A percentile compares a stretch with the other conserved stretches of the same genome.
Conservation (phyloP, 2,113 vertebrate species). For the Neogale vison region DNA sequence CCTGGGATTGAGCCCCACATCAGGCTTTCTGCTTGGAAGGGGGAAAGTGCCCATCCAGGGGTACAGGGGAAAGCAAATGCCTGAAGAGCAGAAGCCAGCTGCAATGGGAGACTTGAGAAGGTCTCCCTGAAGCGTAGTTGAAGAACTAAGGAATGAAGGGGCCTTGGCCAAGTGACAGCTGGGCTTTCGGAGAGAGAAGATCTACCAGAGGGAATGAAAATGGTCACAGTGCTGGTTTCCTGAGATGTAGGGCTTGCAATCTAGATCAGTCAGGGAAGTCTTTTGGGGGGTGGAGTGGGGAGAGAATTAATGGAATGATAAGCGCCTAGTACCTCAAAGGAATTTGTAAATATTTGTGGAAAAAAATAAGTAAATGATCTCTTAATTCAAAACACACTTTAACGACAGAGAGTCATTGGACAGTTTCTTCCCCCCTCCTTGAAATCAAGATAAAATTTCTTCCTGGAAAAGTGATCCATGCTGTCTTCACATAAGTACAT, state of each 20-base stretch:
- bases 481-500: not conserved
- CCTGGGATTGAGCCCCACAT: too few relatives aligned
- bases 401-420: not conserved
- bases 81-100: not conserved
- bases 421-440: not conserved
- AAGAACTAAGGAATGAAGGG: not conserved
- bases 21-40: rapidly evolving
- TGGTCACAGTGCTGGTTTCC: not conserved
- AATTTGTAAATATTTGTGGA: slow-evolving; percentile 11
- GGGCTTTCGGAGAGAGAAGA: not conserved
- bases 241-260: not conserved
- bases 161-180: not conserved
- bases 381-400: slow-evolving; percentile 29
- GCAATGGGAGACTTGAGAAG: not conserved
- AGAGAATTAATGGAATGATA: not conserved
- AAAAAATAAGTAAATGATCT: not conserved
- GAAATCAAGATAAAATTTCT: slow-evolving; percentile 18
- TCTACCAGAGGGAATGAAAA: not conserved
- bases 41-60: not conserved
- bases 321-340: not conserved
- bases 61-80: not conserved
- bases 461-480: not conserved
- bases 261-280: not conserved
- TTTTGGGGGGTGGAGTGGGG: not conserved
- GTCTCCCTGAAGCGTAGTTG: not conserved